Evolutionary conservation across 2,888 invertebrate species (phyloP).

Genomic region (Lasioglossum calceatum): DNA sequence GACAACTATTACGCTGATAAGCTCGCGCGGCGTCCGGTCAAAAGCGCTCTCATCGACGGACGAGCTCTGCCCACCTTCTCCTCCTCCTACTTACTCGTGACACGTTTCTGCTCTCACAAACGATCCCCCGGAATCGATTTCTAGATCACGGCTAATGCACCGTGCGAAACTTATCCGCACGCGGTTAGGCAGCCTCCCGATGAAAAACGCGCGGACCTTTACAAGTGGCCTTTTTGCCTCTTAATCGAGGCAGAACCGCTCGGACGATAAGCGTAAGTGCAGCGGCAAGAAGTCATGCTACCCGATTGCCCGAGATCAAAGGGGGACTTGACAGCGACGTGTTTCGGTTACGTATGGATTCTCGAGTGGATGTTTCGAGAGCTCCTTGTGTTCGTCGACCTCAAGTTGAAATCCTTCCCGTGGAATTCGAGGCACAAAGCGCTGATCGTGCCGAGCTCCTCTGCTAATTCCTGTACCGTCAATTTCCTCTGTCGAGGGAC

Average conservation of each 20-base stretch:
- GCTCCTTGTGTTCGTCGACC: neutral
- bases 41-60: slow-evolving; percentile 44
- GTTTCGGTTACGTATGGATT: neutral
- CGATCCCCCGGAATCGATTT: slow-evolving; percentile 41
- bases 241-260: neutral
- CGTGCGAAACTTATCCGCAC: slow-evolving; percentile 23
- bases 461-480: neutral
- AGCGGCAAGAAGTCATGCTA: slow-evolving; percentile 34
- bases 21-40: slow-evolving; percentile 42
- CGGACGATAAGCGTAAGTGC: slow-evolving; percentile 46
- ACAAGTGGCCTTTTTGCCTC: slow-evolving; percentile 28
- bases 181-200: neutral
- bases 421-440: slow-evolving; percentile 5
- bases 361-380: neutral
- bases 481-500: neutral
- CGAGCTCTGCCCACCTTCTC: neutral
- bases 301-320: slow-evolving; percentile 31
- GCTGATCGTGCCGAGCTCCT: slow-evolving; percentile 7
- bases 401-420: neutral
- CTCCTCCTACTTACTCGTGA: slow-evolving; percentile 26
- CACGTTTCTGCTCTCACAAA: slow-evolving; percentile 51
- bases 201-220: slow-evolving; percentile 23
- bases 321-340: slow-evolving; percentile 17
- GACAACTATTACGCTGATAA: slow-evolving; percentile 64
- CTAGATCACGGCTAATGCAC: slow-evolving; percentile 44